Evolutionary conservation across 2,797 vertebrate genomes (phyloP), one percentile per base, ranked within the genome.

Genomic region (Cercopithecus neglectus): DNA sequence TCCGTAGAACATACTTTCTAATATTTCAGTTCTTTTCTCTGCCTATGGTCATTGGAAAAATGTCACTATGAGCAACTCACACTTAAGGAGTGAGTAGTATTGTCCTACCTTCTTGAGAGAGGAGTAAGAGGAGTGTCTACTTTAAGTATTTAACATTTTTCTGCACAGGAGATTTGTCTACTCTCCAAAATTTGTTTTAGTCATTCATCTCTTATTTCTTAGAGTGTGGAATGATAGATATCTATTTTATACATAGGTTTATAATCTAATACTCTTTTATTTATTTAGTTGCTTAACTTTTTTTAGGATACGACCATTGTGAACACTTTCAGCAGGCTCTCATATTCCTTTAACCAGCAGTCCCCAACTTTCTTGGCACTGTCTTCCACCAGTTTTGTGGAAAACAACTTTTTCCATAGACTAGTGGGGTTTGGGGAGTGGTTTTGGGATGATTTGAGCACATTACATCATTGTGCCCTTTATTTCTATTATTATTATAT

Each of bases 41-140:
- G 7, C 33, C 39, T 30, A 1, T 0, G 13, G 12, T 6, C 19
- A 30, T 24, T 0, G 44, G 44, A 30, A 57, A 7, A 8, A 6
- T 2, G 8, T 36, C n/a, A 13, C 19, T 53, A 53, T 53, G 50
- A 53, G 50, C 50, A 53, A 53, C 50, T 53, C 50, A 21, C 50
- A 53, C 50, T 44, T 70, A 28, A 28, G 46, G 1, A 39, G 14
- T 53, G 46, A 24, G 24, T 24, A 39, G 1, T 22, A 6, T 6
- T 19, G 39, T 33, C 30, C 57, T 17, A 13, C 39, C 5, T 83
- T 83, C 39, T 28, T 61, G 28, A 61, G 81, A 44, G 28, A 44
- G 57, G 81, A 16, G 9, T 28, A 22, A 53, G 53, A 53, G 53
- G 19, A 17, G 19, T 53, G 53, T 44, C 39, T 46, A 11, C 39